Evolutionary conservation across 2,797 vertebrate species (phyloP).

Genomic region (Liparis tanakae): DNA sequence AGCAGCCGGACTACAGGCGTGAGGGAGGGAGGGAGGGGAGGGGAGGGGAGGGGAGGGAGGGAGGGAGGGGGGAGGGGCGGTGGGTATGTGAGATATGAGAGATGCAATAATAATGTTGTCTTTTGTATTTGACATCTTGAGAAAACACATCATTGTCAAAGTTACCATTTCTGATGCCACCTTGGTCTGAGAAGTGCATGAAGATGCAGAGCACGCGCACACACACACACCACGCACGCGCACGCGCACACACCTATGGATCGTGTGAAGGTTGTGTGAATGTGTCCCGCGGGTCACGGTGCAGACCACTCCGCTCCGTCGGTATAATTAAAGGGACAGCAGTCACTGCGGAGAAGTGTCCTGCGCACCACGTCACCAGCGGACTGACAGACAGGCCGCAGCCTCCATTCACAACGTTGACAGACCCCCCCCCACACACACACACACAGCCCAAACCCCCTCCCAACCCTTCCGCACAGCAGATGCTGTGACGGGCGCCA

Average conservation of each 20-base stretch:
- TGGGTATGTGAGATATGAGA: background rate
- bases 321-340: slow-evolving; percentile 51
- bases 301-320: slow-evolving; percentile 1
- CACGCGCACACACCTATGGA: background rate
- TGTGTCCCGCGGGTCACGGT: background rate
- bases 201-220: background rate
- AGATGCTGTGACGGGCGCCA: slow-evolving; percentile 83
- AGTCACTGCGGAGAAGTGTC: slow-evolving; percentile 23
- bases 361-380: slow-evolving; percentile 48
- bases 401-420: slow-evolving; percentile 81
- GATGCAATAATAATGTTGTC: too few relatives aligned
- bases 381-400: slow-evolving; percentile 67
- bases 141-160: background rate
- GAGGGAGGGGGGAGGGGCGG: background rate
- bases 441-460: slow-evolving; percentile 32
- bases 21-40: slow-evolving; percentile 3
- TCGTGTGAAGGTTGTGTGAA: background rate
- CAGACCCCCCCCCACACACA: slow-evolving; percentile 46
- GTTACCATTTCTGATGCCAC: background rate
- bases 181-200: background rate
- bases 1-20: slow-evolving; percentile 7
- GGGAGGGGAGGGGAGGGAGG: background rate
- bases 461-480: slow-evolving; percentile 77
- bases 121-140: background rate
- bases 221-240: background rate